Conservation (phyloP, 2,888 invertebrate genomes). For the Yponomeuta plumbellus region DNA sequence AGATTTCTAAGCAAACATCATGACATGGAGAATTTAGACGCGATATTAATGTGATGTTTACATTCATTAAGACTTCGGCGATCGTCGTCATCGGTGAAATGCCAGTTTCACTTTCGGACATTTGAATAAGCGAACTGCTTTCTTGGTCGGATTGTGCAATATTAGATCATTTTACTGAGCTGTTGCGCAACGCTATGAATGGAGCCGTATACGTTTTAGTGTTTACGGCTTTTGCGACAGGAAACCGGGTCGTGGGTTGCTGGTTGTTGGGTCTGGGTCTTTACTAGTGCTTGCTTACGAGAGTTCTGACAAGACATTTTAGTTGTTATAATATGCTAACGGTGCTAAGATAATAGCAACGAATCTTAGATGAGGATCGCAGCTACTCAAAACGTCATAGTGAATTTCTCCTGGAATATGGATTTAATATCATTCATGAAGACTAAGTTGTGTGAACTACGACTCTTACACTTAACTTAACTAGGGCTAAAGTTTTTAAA, state of each 20-base stretch:
- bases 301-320: no score
- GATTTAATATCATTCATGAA: background rate
- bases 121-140: constrained; percentile 13
- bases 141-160: constrained; percentile 9
- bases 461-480: no score
- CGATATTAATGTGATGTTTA: constrained; percentile 7
- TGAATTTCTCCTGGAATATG: no score
- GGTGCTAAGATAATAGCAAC: no score
- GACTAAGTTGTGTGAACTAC: background rate
- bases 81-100: constrained; percentile 9
- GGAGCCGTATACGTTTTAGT: background rate
- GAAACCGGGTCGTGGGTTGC: background rate
- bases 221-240: background rate
- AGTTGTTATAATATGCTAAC: no score
- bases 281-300: background rate
- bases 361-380: no score
- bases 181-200: background rate
- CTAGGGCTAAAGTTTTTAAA: background rate
- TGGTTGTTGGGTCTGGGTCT: background rate
- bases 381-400: no score
- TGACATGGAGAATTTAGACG: background rate
- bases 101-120: constrained; percentile 14
- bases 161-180: constrained; percentile 7
- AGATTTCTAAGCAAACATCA: constrained; percentile 5
- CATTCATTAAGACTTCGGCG: constrained; percentile 3